Base-by-base conservation (phyloP, 2,797 vertebrate genomes). In the Corythornis leucogaster region DNA sequence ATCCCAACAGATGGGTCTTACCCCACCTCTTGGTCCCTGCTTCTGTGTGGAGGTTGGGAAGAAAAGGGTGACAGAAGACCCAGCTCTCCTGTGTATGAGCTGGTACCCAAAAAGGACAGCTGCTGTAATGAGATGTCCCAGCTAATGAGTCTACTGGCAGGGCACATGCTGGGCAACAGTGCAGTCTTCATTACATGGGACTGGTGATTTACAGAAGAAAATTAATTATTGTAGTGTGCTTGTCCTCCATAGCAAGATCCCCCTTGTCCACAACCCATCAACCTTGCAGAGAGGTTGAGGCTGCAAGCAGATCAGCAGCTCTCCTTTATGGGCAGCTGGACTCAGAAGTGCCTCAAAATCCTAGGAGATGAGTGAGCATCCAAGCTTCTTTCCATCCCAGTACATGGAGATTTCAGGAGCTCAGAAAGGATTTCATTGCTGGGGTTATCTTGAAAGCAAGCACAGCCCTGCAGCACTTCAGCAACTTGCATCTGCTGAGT, bases 71-170 rank as follows among this genome's bases (percentile, higher is more conserved):
- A 61, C 8, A 1, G 64, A 76, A 77, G 64, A 22, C 15, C 53
- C 80, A 26, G 63, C 0, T 3, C 64, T 90, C 28, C 33, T 20
- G 38, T 7, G 25, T 13, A n/a, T 0, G 0, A 80, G 88, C 91
- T 82, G 55, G 2, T 81, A 83, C 59, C 91, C 81, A 76, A 66
- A 66, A 28, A 68, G 91, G 69, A 85, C 1, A 4, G 51, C 3
- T 77, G 86, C 79, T 80, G 90, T 92, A 85, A 90, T 76, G 82
- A 87, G 74, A 50, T 76, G 82, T 89, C 73, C 48, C 69, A n/a
- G 82, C 61, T 90, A 83, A 89, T 5, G 26, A 92, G 76, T 46
- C 82, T 85, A 48, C 85, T 80, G 90, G 89, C 90, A 91, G 77
- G 42, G 51, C 0, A 40, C 38, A 11, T 0, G 1, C 28, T 1